These are phyloP conservation scores for Alouatta palliata DNA, from an alignment of 2,113 vertebrate genomes.

Conservation along the genomic window DNA sequence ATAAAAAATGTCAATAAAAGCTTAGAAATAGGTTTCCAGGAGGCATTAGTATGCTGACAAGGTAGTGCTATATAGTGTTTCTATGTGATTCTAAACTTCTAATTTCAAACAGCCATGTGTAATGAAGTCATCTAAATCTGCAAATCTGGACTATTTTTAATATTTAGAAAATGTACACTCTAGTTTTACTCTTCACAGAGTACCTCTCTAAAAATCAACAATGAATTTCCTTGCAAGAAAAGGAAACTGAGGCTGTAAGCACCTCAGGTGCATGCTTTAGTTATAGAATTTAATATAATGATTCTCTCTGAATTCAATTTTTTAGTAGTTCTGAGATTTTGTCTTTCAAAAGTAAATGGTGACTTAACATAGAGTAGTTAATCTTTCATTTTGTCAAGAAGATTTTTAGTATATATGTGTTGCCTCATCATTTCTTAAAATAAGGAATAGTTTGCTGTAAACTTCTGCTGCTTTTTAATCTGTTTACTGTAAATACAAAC, in stretches of 20 bases:
- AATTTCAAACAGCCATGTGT: neutral
- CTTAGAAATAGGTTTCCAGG: slow-evolving; percentile 8
- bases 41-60: slow-evolving; percentile 21
- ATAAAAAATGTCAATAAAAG: slow-evolving; percentile 47
- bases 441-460: neutral
- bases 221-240: neutral
- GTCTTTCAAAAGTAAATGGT: neutral
- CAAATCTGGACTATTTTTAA: neutral
- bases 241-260: neutral
- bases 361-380: neutral
- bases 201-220: neutral
- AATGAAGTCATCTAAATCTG: neutral
- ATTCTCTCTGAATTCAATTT: neutral
- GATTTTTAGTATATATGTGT: neutral
- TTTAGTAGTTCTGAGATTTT: neutral
- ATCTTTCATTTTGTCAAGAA: neutral
- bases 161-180: neutral
- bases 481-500: neutral
- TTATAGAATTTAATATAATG: neutral
- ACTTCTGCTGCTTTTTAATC: neutral
- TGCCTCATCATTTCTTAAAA: neutral
- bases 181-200: neutral
- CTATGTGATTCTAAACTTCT: neutral
- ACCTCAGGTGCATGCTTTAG: neutral
- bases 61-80: neutral